phyloP scores from a whole-genome alignment of 2,113 vertebrate species.

The Nettapus auritus region DNA sequence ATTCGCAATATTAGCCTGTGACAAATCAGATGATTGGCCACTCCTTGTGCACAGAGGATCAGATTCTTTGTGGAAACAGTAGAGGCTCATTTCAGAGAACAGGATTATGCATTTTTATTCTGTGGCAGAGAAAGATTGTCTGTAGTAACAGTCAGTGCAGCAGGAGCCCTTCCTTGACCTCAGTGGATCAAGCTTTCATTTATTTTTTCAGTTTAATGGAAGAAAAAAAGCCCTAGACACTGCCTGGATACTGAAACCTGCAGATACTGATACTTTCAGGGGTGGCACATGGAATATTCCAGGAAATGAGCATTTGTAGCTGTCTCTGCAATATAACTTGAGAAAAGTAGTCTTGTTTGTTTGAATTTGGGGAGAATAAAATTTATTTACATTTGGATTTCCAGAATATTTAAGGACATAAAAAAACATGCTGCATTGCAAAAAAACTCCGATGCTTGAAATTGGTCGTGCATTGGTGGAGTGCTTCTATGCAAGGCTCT shows the following conservation, averaged over 20 bases:
- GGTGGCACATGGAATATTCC: not conserved
- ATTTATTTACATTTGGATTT: not conserved
- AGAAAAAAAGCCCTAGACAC: not conserved
- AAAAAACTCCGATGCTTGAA: not conserved
- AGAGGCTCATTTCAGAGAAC: not conserved
- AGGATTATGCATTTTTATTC: not conserved
- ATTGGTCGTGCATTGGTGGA: fast-evolving
- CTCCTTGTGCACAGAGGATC: not conserved
- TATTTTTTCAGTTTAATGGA: not conserved
- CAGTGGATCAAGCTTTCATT: not conserved
- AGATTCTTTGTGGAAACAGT: not conserved
- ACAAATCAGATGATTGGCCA: not conserved
- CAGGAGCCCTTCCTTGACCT: not conserved
- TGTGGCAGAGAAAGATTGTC: not conserved
- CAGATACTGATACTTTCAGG: not conserved
- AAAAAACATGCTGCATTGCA: not conserved
- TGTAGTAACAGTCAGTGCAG: not conserved
- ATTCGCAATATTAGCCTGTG: not conserved
- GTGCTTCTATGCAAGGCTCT: not conserved
- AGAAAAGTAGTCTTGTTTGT: not conserved
- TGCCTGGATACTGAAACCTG: not conserved
- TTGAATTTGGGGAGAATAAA: not conserved
- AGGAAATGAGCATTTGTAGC: not conserved
- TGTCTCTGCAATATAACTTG: not conserved
- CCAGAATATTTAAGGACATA: not conserved